Base-by-base conservation (phyloP, 1,140 invertebrate genomes). In the Cyclargus thomasi region DNA sequence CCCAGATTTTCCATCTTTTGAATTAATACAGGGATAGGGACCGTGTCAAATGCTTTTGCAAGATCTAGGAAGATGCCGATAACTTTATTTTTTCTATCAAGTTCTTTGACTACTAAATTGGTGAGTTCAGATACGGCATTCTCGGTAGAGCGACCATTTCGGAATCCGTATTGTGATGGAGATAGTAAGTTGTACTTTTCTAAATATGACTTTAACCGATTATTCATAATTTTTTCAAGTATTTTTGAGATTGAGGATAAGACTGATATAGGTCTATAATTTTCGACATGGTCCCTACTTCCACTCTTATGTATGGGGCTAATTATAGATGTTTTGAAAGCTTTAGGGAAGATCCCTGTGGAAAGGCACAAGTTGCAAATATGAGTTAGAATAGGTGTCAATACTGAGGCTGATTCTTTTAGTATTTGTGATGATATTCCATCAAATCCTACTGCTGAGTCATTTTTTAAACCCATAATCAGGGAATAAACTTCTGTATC, bases 281-380 rank as follows among this genome's bases (percentile, higher is more conserved):
- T 29, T 29, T 29, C 29, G 29, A 29, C 29, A 29, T 8, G 29
- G 29, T 29, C 29, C 8, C 29, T 29, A 8, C 29, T 29, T 4
- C 29, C 29, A 29, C 29, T 5, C 29, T 29, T 29, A 29, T 29
- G 29, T 29, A 29, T 29, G 8, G 29, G 29, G 29, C 29, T 29
- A 8, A 29, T 29, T 29, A 29, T n/a, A 16, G 65, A 57, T 14
- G 11, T 67, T 36, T 67, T 67, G n/a, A 57, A 67, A 59, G 18
- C 39, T 29, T 59, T n/a, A 21, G 65, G 65, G 22, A 67, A 67
- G 21, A 62, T 67, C 11, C 64, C 64, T 21, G 14, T 23, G 17
- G 7, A 16, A 16, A 65, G 16, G 10, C 18, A 53, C 21, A 53
- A 17, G 6, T 65, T 65, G n/a, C 20, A 53, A 16, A 53, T 53